Evolutionary conservation across 2,888 invertebrate genomes (phyloP), one percentile per base, ranked within the genome.

Genomic region (Drosophila quasianomalipes): DNA sequence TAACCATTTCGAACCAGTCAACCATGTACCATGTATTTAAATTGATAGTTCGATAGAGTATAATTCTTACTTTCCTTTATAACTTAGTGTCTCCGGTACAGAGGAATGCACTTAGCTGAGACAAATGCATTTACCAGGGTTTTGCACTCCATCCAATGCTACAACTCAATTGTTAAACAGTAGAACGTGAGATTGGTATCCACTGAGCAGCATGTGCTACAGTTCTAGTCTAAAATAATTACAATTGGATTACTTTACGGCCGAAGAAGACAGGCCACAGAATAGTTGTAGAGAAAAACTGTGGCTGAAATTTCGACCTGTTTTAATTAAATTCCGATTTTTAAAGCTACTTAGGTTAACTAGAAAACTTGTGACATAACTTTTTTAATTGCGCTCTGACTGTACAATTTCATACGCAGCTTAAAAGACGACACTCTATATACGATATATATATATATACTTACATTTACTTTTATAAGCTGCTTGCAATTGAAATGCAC

Each of bases 341-440:
- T 86, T 72, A 76, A 89, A 71, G 82, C 86, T 85, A 79, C 90
- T 88, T 90, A 81, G 67, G 70, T 80, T 87, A 87, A 85, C 80
- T 83, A 59, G 76, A 89, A 89, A 87, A 89, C 83, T 86, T 90
- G 63, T 60, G 79, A 68, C 52, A 12, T 37, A 57, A 74, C 58
- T 69, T 67, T 79, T 74, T 67, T 58, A 33, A 44, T 26, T 33
- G 30, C 61, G 19, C 51, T 41, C 9, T 55, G 70, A 59, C 75
- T 74, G 59, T 71, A 53, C 49, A 61, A 73, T 70, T 85, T 85
- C 58, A 70, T 74, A 70, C 70, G 77, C 41, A 49, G 65, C 62
- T 60, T 30, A 60, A 58, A 69, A 74, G 66, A 61, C 28, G 9
- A 22, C 52, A 33, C 33, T 63, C 10, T 60, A 9, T 33, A 51